phyloP scores from a whole-genome alignment of 2,113 vertebrate species.

The Pseudorhombus dupliciocellatus region DNA sequence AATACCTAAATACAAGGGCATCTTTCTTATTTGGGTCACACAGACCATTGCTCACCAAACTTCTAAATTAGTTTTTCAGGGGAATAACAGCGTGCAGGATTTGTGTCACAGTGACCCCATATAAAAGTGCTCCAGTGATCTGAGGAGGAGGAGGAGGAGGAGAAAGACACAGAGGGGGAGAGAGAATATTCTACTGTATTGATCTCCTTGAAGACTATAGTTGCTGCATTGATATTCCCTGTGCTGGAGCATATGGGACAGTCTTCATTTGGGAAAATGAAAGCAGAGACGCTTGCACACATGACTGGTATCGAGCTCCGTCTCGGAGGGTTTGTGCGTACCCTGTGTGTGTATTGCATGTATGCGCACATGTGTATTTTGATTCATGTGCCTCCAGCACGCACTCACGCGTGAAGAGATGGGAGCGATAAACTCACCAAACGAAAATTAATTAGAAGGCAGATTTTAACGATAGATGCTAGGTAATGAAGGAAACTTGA shows the following conservation, averaged over 20 bases:
- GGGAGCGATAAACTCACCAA: constrained; percentile 5
- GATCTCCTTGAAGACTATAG: constrained; percentile 76
- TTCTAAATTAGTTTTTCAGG: constrained; percentile 49
- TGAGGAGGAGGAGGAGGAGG: constrained; percentile 9
- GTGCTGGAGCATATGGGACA: constrained; percentile 65
- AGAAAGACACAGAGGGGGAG: constrained; percentile 33
- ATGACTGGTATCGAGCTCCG: constrained; percentile 60
- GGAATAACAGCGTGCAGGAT: constrained; percentile 30
- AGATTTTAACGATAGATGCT: constrained; percentile 14
- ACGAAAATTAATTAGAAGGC: constrained; percentile 23
- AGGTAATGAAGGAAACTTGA: constrained; percentile 1
- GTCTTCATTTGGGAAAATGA: constrained; percentile 64
- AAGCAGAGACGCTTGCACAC: constrained; percentile 57
- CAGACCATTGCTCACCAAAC: constrained; percentile 52
- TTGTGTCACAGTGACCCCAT: constrained; percentile 62
- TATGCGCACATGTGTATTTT: constrained; percentile 29
- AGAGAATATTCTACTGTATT: constrained; percentile 71
- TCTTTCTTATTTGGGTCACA: constrained; percentile 63
- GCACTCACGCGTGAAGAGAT: constrained; percentile 25
- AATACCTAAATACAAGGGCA: constrained; percentile 36
- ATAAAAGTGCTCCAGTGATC: constrained; percentile 53
- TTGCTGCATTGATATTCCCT: constrained; percentile 74
- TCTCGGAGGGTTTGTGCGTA: constrained; percentile 32
- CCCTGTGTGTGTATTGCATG: neutral
- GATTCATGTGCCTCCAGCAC: constrained; percentile 23